Base-by-base conservation (phyloP, 2,797 vertebrate genomes). In the Miichthys miiuy region DNA sequence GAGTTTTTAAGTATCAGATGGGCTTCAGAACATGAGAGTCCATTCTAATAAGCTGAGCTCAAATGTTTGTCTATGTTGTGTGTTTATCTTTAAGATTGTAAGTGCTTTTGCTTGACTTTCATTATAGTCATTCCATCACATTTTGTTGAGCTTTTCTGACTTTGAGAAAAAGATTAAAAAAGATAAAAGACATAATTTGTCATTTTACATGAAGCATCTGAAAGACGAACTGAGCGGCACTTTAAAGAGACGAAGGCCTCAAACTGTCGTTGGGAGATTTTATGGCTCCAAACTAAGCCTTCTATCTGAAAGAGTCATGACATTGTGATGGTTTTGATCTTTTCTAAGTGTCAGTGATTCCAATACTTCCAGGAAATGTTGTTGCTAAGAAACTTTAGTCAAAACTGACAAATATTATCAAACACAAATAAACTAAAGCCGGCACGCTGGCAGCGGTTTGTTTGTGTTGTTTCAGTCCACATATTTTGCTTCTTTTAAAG, bases 131-230 rank as follows among this genome's bases (percentile, higher is more conserved):
- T 51, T 81, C 5, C 55, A 10, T 79, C 62, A 73, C 61, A 52
- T 80, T 38, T 66, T 58, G 25, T 65, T 70, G 25, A 60, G 27
- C 21, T 66, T 75, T 47, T 62, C 25, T 58, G 56, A 75, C 44
- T 17, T 55, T 74, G 42, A 76, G 54, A 62, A 75, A 42, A 61
- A 63, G 38, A 78, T 70, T 47, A 48, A 60, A 72, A 44, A 14
- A 80, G 68, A 79, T 74, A 60, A 63, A 65, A 76, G 34, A 62
- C 21, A 18, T 60, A 0, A 72, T 73, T 44, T 54, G 58, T 77
- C 74, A 46, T 67, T 64, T 55, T 12, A 18, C 55, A 77, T 9
- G 23, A 82, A 77, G 51, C 46, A 27, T 68, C 38, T 75, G 18
- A 50, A 54, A 38, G 64, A 68, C 46, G 27, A 55, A 75, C 54